These are phyloP conservation scores for Peribatodes rhomboidaria DNA, from an alignment of 2,888 invertebrate genomes.

Conservation along the genomic window DNA sequence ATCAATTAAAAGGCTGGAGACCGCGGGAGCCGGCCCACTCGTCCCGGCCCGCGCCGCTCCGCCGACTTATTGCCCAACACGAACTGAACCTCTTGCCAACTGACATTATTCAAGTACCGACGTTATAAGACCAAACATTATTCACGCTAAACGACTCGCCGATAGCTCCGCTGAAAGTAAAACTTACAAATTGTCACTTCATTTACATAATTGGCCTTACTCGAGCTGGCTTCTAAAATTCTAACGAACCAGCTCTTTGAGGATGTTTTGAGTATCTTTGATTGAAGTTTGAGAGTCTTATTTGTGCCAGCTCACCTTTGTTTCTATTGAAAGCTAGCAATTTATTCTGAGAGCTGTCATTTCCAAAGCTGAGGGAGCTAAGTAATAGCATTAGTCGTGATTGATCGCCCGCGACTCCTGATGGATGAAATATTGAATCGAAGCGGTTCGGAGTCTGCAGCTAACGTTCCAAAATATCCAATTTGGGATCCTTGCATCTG, in stretches of 20 bases:
- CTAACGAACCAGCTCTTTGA: conserved; percentile 10
- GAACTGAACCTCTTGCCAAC: too few relatives aligned
- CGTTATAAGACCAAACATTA: conserved; percentile 12
- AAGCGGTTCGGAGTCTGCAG: background rate
- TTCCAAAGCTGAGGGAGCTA: conserved; percentile 6
- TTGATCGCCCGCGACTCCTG: conserved; percentile 13
- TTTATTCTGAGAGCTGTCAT: conserved; percentile 24
- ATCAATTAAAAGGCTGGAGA: too few relatives aligned
- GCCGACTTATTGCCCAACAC: too few relatives aligned
- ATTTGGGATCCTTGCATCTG: conserved; percentile 3
- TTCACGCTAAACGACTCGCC: conserved; percentile 20
- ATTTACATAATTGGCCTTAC: conserved; percentile 29
- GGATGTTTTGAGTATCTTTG: conserved; percentile 22
- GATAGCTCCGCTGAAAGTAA: conserved; percentile 6
- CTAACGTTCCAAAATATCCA: conserved; percentile 2
- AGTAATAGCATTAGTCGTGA: conserved; percentile 23
- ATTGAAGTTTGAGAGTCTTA: conserved; percentile 11
- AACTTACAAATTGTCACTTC: conserved; percentile 34
- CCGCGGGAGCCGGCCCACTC: too few relatives aligned
- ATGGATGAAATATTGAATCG: conserved; percentile 23
- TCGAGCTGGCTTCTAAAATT: background rate
- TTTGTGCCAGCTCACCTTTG: conserved; percentile 14
- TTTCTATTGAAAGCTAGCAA: conserved; percentile 20
- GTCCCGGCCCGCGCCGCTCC: too few relatives aligned
- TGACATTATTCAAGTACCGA: background rate